A percentile compares a stretch with the other conserved stretches of the same genome.
phyloP scores from a whole-genome alignment of 2,113 vertebrate species.

The Origma solitaria region DNA sequence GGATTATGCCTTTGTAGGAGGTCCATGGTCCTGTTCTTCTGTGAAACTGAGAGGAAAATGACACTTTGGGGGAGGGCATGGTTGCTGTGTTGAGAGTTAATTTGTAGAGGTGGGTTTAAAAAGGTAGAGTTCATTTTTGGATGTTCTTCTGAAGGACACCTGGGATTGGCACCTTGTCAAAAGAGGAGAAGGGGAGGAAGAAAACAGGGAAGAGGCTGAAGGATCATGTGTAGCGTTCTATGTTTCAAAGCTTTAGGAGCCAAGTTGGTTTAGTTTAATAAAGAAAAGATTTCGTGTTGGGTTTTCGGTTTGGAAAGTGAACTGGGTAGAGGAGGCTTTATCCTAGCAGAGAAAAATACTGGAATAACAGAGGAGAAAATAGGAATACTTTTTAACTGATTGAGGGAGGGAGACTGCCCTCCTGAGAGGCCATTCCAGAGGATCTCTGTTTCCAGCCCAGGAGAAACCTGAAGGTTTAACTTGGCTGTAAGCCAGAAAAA shows the following conservation, averaged over 20 bases:
- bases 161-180: neutral
- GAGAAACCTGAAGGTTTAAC: neutral
- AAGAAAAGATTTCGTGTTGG: neutral
- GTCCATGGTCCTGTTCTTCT: neutral
- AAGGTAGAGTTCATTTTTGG: neutral
- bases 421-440: neutral
- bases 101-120: neutral
- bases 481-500: neutral
- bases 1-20: neutral
- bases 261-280: neutral
- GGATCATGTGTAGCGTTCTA: fast-evolving
- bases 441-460: neutral
- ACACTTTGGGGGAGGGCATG: fast-evolving
- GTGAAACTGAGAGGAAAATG: neutral
- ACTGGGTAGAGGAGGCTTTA: neutral
- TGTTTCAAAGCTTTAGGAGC: neutral
- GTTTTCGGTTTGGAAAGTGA: neutral
- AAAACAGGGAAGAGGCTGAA: neutral
- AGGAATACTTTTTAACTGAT: neutral
- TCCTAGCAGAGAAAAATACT: neutral
- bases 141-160: neutral
- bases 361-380: neutral
- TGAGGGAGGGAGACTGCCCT: neutral
- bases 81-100: neutral
- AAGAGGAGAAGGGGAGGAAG: neutral